Evolutionary conservation across 2,113 vertebrate species (phyloP).

Genomic region (Lepus americanus): DNA sequence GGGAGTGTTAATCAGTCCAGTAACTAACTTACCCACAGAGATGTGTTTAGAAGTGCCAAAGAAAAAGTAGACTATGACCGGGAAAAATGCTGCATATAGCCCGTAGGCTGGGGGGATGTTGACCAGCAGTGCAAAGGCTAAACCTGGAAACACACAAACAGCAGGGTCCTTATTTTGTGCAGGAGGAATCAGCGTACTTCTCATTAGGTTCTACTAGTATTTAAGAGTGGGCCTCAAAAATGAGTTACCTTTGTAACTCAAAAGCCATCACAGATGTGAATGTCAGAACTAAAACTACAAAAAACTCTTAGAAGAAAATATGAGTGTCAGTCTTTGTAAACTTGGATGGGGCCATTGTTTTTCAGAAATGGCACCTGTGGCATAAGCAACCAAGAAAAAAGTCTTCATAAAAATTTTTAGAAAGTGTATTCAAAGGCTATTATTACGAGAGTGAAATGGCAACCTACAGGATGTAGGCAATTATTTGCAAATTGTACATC

Average conservation of each 20-base stretch:
- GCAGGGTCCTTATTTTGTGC: not conserved
- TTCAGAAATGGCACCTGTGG: not conserved
- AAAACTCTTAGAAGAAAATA: slow-evolving; percentile 48
- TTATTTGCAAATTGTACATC: slow-evolving; percentile 1
- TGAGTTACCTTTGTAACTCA: slow-evolving; percentile 31
- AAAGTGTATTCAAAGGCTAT: not conserved
- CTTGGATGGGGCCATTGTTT: slow-evolving; percentile 19
- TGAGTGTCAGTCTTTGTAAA: not conserved
- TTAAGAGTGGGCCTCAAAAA: not conserved
- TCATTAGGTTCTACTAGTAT: not conserved
- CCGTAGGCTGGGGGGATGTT: slow-evolving; percentile 93
- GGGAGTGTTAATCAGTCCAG: not conserved
- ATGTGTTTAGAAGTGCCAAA: slow-evolving; percentile 97
- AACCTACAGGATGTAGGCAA: not conserved
- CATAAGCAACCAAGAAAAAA: slow-evolving; percentile 34
- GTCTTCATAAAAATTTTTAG: not conserved
- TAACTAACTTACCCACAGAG: slow-evolving; percentile 93
- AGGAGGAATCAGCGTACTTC: not conserved
- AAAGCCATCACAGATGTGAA: slow-evolving; percentile 11
- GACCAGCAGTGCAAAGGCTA: slow-evolving; percentile 95
- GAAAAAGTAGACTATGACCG: slow-evolving; percentile 94
- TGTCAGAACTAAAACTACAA: slow-evolving; percentile 15
- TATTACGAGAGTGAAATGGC: slow-evolving; percentile 19
- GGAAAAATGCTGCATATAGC: slow-evolving; percentile 96
- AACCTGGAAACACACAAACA: slow-evolving; percentile 87